A percentile compares a stretch with the other conserved stretches of the same genome.
Conservation (phyloP, 2,797 vertebrate genomes). For the Triplophysa yarkandensis region DNA sequence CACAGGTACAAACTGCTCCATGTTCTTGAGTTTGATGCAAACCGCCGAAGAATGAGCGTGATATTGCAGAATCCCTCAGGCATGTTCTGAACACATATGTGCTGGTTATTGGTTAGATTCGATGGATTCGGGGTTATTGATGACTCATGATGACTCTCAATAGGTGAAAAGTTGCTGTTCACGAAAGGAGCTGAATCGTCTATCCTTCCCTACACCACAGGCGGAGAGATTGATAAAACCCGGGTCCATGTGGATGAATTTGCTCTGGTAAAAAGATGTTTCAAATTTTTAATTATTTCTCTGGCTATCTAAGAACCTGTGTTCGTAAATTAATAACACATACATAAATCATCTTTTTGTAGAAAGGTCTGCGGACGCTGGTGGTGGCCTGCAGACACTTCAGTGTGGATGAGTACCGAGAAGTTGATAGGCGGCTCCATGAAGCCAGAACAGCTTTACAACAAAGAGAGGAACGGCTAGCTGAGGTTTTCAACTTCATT, state of each 20-base stretch:
- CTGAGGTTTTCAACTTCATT: slow-evolving; percentile 86
- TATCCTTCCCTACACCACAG: slow-evolving; percentile 84
- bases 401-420: slow-evolving; percentile 84
- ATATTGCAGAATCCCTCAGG: slow-evolving; percentile 90
- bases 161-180: slow-evolving; percentile 90
- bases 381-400: slow-evolving; percentile 92
- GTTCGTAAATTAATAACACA: too few species aligned
- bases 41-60: slow-evolving; percentile 95
- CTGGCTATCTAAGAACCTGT: too few species aligned
- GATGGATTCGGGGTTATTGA: background rate
- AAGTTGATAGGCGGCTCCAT: slow-evolving; percentile 81
- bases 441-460: slow-evolving; percentile 92
- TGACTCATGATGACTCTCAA: background rate
- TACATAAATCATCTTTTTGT: slow-evolving; percentile 6
- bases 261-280: slow-evolving; percentile 83
- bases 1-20: slow-evolving; percentile 91
- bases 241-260: slow-evolving; percentile 95
- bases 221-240: slow-evolving; percentile 93
- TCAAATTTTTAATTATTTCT: background rate
- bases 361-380: slow-evolving; percentile 96
- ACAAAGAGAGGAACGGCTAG: slow-evolving; percentile 87
- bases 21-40: slow-evolving; percentile 92
- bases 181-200: slow-evolving; percentile 97
- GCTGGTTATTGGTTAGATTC: background rate
- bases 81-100: slow-evolving; percentile 58